Evolutionary conservation across 2,888 invertebrate species (phyloP).

Genomic region (Anthrax anthrax): DNA sequence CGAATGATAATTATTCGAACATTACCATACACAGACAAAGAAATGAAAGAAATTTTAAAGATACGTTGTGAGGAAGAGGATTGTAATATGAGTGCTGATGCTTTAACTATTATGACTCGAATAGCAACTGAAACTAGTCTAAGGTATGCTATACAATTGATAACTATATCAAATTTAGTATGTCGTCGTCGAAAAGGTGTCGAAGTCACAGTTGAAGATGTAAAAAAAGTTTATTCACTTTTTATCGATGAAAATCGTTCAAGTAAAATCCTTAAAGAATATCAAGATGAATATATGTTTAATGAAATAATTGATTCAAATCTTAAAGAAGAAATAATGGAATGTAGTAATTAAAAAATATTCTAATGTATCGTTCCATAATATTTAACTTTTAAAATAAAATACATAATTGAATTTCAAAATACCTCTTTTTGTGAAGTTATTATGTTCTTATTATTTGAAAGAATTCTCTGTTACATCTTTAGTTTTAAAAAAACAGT

Average conservation of each 20-base stretch:
- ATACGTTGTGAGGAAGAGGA: constrained; percentile 97
- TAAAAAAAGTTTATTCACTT: constrained; percentile 86
- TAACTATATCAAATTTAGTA: constrained; percentile 92
- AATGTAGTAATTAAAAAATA: no score
- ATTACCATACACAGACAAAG: constrained; percentile 71
- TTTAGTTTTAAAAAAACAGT: no score
- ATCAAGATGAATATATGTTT: constrained; percentile 93
- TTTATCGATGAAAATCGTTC: constrained; percentile 92
- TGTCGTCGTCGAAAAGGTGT: constrained; percentile 74
- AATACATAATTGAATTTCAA: no score
- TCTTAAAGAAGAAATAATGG: constrained; percentile 26
- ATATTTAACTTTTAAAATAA: no score
- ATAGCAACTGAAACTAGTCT: constrained; percentile 89
- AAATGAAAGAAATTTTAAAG: constrained; percentile 81
- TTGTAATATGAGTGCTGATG: constrained; percentile 85
- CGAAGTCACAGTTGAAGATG: constrained; percentile 75
- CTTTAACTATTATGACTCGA: constrained; percentile 76
- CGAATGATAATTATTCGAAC: constrained; percentile 91
- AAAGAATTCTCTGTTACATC: no score
- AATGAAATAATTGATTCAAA: constrained; percentile 39
- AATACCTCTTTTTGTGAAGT: no score
- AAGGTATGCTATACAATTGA: constrained; percentile 93
- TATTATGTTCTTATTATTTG: no score
- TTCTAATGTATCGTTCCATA: no score
- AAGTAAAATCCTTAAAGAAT: constrained; percentile 84